These are phyloP conservation scores for Hyposoter didymator DNA, from an alignment of 2,888 invertebrate species.

Conservation along the genomic window DNA sequence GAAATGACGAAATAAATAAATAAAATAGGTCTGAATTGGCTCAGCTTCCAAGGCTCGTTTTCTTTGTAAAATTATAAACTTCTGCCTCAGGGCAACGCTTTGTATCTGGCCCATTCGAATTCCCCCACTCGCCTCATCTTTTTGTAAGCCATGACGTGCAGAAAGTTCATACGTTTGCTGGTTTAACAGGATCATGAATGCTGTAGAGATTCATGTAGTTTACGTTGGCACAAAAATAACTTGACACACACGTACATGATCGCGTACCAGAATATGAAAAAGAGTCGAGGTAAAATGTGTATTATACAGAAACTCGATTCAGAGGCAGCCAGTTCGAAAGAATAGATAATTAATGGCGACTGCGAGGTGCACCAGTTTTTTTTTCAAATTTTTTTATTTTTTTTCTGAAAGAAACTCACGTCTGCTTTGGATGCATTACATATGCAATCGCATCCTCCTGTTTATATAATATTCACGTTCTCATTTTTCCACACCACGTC, in stretches of 20 bases:
- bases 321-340: constrained; percentile 25
- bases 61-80: constrained; percentile 18
- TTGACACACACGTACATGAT: neutral
- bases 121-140: constrained; percentile 2
- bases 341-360: constrained; percentile 52
- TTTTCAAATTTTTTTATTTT: neutral
- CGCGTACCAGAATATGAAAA: constrained; percentile 4
- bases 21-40: neutral
- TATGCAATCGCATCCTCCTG: neutral
- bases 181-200: constrained; percentile 42
- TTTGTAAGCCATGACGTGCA: constrained; percentile 20
- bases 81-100: constrained; percentile 14
- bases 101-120: constrained; percentile 4
- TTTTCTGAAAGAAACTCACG: constrained; percentile 6
- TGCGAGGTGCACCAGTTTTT: constrained; percentile 10
- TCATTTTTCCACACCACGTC: neutral
- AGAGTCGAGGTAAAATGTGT: constrained; percentile 23
- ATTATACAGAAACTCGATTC: constrained; percentile 73
- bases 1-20: neutral
- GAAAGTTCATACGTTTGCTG: constrained; percentile 53
- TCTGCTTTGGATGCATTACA: neutral
- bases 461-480: neutral
- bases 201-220: constrained; percentile 6
- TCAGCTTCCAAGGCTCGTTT: constrained; percentile 44
- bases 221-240: constrained; percentile 21